Base-by-base conservation (phyloP, 1,140 invertebrate species). In the Pentalonia nigronervosa region DNA sequence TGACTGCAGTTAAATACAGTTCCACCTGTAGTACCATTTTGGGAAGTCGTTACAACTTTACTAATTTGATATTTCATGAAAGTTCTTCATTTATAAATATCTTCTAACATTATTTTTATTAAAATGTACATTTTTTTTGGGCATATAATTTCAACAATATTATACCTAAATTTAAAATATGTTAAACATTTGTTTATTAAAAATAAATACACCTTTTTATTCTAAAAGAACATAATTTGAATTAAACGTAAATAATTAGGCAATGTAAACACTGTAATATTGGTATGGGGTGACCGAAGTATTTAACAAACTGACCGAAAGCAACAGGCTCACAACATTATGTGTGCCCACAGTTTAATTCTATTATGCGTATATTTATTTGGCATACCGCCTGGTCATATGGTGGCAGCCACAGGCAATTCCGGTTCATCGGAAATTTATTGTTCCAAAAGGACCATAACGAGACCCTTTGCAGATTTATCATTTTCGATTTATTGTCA, bases 401-500 rank as follows among this genome's bases (percentile, higher is more conserved):
- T 30, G 90, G 36, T 76, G 45, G 45, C 41, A 81, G 45, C 25
- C 67, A 91, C 67, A n/a, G 90, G 41, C 90, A 48, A 81, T 91
- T 83, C 60, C 90, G 90, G 45, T 91, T 81, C 67, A n/a, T 81
- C 41, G 67, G 30, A 41, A 47, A 91, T 91, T 91, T 91, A 91
- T 91, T 14, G 67, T 91, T 91, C 45, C 56, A 36, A 81, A 81
- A 83, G 30, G 60, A 91, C 90, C 45, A 81, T 90, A 48, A 48
- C 67, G 20, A 47, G 14, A 30, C 60, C 53, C 30, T 25, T 67
- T 1, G n/a, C 3, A 91, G n/a, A 81, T 91, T 83, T 81, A 81
- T 83, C 90, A 83, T 91, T 91, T 83, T 81, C 90, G 90, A 91
- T 91, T 81, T 67, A 81, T 81, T 91, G 60, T 60, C 60, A 91